phyloP scores from a whole-genome alignment of 2,888 invertebrate species.

The Keiferia lycopersicella region DNA sequence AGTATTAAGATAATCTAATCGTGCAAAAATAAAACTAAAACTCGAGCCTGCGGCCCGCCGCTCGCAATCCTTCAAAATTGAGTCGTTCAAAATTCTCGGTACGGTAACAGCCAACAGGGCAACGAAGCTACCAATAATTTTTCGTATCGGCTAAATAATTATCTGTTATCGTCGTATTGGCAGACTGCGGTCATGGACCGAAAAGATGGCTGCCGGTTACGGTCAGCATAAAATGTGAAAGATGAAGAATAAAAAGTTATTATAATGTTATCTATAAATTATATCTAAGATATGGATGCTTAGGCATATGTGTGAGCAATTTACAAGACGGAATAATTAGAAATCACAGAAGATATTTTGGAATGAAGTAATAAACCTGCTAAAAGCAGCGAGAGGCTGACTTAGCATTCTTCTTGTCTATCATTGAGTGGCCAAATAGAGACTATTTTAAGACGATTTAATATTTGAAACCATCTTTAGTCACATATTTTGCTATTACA shows the following conservation, averaged over 20 bases:
- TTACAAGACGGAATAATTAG: too few relatives aligned
- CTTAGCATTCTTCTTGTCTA: too few relatives aligned
- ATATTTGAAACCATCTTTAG: too few relatives aligned
- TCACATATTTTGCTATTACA: too few relatives aligned
- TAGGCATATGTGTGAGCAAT: too few relatives aligned
- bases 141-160: constrained; percentile 74
- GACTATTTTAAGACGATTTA: too few relatives aligned
- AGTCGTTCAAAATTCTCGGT: constrained; percentile 65
- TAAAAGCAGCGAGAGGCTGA: too few relatives aligned
- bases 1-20: constrained; percentile 29
- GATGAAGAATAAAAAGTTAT: neutral
- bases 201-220: constrained; percentile 63
- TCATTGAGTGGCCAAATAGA: too few relatives aligned
- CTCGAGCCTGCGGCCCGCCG: constrained; percentile 15
- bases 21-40: constrained; percentile 26
- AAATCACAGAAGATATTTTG: too few relatives aligned
- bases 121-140: constrained; percentile 62
- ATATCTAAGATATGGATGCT: too few relatives aligned
- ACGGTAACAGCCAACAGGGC: constrained; percentile 40
- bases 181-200: constrained; percentile 61
- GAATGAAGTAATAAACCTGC: too few relatives aligned
- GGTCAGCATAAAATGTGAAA: constrained; percentile 47
- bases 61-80: constrained; percentile 51
- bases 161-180: constrained; percentile 71
- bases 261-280: too few relatives aligned